Base-by-base conservation (phyloP, 1,140 invertebrate genomes). In the Planococcus citri region DNA sequence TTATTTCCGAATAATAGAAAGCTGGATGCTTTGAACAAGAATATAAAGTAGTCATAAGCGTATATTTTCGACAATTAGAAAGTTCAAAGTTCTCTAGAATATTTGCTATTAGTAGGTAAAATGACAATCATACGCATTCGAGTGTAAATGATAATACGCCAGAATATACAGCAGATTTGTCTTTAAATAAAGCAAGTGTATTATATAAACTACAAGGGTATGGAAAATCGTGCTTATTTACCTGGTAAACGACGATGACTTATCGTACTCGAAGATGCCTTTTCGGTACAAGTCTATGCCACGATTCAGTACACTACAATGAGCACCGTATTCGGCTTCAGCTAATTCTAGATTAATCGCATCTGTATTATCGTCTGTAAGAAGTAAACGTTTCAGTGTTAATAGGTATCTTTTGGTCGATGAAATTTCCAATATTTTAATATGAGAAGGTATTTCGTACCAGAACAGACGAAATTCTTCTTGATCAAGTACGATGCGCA, bases 401-500 rank as follows among this genome's bases (percentile, higher is more conserved):
- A n/a, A n/a, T n/a, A n/a, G n/a, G n/a, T n/a, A n/a, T n/a, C n/a
- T n/a, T n/a, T n/a, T n/a, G n/a, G 41, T 9, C 4, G n/a, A 51
- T 6, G 41, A 51, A 51, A 51, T 9, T 9, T 20, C 41, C 12
- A 51, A n/a, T n/a, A n/a, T n/a, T n/a, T n/a, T n/a, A n/a, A n/a
- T n/a, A n/a, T n/a, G n/a, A n/a, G n/a, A n/a, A n/a, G n/a, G n/a
- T n/a, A n/a, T n/a, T n/a, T n/a, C 41, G 6, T 51, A 51, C 41
- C 41, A 20, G 33, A 37, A 14, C 41, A 17, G 6, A n/a, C 24
- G n/a, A 94, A 83, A 79, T 93, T 89, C 76, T 89, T 91, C 75
- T 89, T 91, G 83, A 94, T 92, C 3, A 95, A 83, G 78, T 90
- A 89, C 14, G 89, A 87, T 70, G 89, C 88, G 81, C 93, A 95